Conservation (phyloP, 2,113 vertebrate species). For the Apteryx mantelli region DNA sequence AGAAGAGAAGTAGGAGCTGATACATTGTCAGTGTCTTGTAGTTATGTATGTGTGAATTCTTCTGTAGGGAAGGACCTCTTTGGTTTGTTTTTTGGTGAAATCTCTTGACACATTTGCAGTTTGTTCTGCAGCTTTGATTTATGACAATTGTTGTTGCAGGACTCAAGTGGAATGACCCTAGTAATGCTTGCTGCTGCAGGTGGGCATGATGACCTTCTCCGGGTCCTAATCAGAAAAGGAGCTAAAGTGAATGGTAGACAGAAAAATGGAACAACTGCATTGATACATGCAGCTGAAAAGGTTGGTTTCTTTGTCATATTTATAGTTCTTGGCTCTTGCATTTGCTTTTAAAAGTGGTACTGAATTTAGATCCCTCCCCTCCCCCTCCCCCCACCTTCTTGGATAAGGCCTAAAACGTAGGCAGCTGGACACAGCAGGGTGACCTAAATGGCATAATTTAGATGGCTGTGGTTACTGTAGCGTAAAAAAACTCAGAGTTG, state of each 20-base stretch:
- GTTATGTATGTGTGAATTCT: not conserved
- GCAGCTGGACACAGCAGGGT: not conserved
- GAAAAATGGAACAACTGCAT: slow-evolving; percentile 93
- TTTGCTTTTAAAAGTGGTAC: not conserved
- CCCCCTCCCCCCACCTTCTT: not conserved
- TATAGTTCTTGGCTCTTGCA: not conserved
- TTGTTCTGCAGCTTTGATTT: not conserved
- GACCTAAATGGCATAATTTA: not conserved
- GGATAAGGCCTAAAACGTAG: not conserved
- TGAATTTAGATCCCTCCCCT: not conserved
- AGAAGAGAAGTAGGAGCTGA: not conserved
- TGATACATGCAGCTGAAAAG: slow-evolving; percentile 97
- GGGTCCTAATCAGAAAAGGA: slow-evolving; percentile 92
- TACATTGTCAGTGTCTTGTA: not conserved
- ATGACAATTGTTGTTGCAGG: slow-evolving; percentile 74
- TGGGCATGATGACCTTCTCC: slow-evolving; percentile 93
- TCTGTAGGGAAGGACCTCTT: not conserved
- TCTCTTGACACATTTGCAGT: not conserved
- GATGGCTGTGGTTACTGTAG: not conserved
- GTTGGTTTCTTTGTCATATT: slow-evolving; percentile 56
- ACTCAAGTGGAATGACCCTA: slow-evolving; percentile 94
- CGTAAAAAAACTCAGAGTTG: not conserved
- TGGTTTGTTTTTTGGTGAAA: not conserved
- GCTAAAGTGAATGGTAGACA: slow-evolving; percentile 91
- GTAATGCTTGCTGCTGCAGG: slow-evolving; percentile 95